A percentile compares a stretch with the other conserved stretches of the same genome.
phyloP scores from a whole-genome alignment of 2,113 vertebrate genomes.

The Nesoenas mayeri region DNA sequence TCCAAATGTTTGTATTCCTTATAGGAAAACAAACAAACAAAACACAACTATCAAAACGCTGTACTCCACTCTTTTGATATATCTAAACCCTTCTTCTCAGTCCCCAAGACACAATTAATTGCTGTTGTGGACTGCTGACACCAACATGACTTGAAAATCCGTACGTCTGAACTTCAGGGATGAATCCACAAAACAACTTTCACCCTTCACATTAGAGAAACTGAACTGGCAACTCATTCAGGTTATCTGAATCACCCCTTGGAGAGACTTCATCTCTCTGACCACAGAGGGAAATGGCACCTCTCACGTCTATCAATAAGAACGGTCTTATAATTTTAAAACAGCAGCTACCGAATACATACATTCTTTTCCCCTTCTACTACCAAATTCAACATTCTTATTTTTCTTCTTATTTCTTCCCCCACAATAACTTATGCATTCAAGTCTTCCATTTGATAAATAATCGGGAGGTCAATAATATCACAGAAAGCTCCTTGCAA shows the following conservation, averaged over 20 bases:
- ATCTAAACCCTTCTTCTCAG: background rate
- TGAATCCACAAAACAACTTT: background rate
- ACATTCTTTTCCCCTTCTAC: background rate
- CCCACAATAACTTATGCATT: rapidly evolving
- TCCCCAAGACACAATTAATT: background rate
- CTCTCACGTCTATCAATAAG: background rate
- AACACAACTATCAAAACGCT: background rate
- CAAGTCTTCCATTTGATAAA: background rate
- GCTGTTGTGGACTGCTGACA: background rate
- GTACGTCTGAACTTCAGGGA: background rate
- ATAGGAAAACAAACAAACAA: background rate
- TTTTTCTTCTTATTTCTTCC: background rate
- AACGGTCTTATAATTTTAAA: background rate
- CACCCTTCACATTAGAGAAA: background rate
- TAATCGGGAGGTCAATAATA: background rate
- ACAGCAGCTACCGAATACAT: background rate
- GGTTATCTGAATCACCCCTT: background rate
- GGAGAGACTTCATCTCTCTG: background rate
- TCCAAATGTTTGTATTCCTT: constrained; percentile 90
- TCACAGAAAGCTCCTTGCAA: background rate
- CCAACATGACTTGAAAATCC: background rate
- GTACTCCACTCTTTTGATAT: background rate
- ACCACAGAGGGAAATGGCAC: background rate
- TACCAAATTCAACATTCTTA: background rate
- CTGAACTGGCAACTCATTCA: background rate